Evolutionary conservation across 2,113 vertebrate species (phyloP).

Genomic region (Sardina pilchardus): DNA sequence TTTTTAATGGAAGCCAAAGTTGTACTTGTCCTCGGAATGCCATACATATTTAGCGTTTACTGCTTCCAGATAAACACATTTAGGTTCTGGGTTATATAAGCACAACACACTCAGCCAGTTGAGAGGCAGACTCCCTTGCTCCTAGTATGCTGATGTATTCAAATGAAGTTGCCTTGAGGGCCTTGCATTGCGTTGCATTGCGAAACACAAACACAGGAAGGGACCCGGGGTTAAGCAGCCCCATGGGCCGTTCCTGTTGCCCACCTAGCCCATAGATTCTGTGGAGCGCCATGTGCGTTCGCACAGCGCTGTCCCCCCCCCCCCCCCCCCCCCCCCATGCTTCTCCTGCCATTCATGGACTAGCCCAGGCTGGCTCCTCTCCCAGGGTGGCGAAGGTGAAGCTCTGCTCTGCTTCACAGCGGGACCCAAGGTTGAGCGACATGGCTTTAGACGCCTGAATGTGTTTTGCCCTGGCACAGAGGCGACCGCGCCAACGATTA

Average conservation of each 20-base stretch:
- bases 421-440: not conserved
- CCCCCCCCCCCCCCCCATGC: too few relatives aligned
- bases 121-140: constrained; percentile 53
- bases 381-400: not conserved
- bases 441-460: not conserved
- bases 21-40: constrained; percentile 52
- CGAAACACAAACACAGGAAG: constrained; percentile 57
- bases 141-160: constrained; percentile 63
- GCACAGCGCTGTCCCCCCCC: too few relatives aligned
- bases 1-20: constrained; percentile 50
- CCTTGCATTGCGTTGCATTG: constrained; percentile 35
- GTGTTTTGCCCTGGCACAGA: not conserved
- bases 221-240: constrained; percentile 61
- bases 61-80: constrained; percentile 42
- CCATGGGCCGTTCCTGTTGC: constrained; percentile 44
- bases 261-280: not conserved
- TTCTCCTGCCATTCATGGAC: not conserved
- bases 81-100: constrained; percentile 63
- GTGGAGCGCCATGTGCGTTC: not conserved
- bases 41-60: constrained; percentile 57
- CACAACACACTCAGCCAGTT: constrained; percentile 61
- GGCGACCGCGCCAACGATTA: not conserved
- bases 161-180: constrained; percentile 57
- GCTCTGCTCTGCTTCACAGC: not conserved
- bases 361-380: not conserved